A percentile compares a stretch with the other conserved stretches of the same genome.
Conservation (phyloP, 2,797 vertebrate genomes). For the Danio jaintianensis region DNA sequence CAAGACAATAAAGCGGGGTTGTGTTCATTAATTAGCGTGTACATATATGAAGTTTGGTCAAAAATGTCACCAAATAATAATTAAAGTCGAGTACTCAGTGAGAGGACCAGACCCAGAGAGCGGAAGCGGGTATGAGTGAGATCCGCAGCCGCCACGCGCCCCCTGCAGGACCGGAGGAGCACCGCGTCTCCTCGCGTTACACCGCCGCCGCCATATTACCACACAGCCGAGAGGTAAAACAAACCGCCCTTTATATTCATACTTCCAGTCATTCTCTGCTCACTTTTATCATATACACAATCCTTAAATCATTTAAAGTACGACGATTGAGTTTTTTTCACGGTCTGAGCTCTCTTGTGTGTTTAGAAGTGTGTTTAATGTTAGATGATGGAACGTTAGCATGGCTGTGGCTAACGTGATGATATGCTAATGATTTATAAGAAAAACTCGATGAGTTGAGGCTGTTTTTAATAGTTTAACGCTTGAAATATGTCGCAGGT, state of each 20-base stretch:
- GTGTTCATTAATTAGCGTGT: not conserved
- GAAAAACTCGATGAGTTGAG: conserved; percentile 6
- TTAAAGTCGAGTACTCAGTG: not conserved
- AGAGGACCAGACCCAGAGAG: not conserved
- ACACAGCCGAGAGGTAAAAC: conserved; percentile 62
- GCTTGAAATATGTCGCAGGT: not conserved
- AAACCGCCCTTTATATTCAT: conserved; percentile 24
- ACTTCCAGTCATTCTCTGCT: not conserved
- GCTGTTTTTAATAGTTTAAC: not conserved
- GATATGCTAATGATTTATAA: conserved; percentile 11
- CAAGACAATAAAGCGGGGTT: not conserved
- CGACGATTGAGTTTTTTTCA: not conserved
- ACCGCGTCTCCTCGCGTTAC: conserved; percentile 56
- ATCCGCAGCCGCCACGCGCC: conserved; percentile 31
- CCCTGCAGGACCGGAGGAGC: conserved; percentile 53
- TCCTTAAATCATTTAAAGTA: not conserved
- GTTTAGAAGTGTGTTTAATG: conserved; percentile 4
- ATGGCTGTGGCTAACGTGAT: conserved; percentile 31
- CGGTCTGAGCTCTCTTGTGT: not conserved
- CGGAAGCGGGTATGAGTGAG: conserved; percentile 12
- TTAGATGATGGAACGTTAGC: conserved; percentile 21
- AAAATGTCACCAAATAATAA: not conserved
- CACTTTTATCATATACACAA: not conserved
- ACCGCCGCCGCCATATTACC: conserved; percentile 66
- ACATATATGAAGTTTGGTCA: not conserved